Evolutionary conservation across 2,888 invertebrate species (phyloP).

Genomic region (Agelastica alni): DNA sequence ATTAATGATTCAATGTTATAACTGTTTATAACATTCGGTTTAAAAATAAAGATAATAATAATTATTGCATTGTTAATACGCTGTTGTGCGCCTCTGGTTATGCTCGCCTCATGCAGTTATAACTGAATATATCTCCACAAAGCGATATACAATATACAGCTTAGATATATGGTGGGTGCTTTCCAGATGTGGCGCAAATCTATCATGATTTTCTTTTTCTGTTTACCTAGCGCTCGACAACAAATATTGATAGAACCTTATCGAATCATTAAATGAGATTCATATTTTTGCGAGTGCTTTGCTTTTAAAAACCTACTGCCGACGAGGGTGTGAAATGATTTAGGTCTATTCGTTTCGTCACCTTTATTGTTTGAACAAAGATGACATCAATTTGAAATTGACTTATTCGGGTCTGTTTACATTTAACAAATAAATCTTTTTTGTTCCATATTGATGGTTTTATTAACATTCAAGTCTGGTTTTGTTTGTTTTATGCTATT

Average conservation of each 20-base stretch:
- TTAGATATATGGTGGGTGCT: slow-evolving; percentile 39
- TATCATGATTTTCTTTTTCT: slow-evolving; percentile 45
- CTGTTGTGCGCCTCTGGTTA: not conserved
- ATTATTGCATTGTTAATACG: not conserved
- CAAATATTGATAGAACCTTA: slow-evolving; percentile 31
- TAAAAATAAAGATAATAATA: not conserved
- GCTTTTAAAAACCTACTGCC: slow-evolving; percentile 1
- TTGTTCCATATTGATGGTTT: not conserved
- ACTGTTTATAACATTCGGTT: not conserved
- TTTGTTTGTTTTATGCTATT: too few species aligned
- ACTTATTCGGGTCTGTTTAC: not conserved
- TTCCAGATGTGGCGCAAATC: slow-evolving; percentile 48
- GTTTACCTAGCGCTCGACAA: slow-evolving; percentile 26
- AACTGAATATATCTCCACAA: slow-evolving; percentile 48
- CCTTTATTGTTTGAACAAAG: slow-evolving; percentile 6
- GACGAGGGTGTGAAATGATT: not conserved
- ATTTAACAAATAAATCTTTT: not conserved
- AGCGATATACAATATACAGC: slow-evolving; percentile 50
- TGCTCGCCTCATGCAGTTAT: slow-evolving; percentile 44
- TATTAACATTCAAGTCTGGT: too few species aligned
- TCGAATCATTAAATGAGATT: slow-evolving; percentile 35
- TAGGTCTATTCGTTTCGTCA: slow-evolving; percentile 1
- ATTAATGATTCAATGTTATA: too few species aligned
- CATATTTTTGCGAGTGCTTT: slow-evolving; percentile 17
- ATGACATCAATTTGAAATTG: not conserved